Base-by-base conservation (phyloP, 2,113 vertebrate genomes). In the Callipepla squamata region DNA sequence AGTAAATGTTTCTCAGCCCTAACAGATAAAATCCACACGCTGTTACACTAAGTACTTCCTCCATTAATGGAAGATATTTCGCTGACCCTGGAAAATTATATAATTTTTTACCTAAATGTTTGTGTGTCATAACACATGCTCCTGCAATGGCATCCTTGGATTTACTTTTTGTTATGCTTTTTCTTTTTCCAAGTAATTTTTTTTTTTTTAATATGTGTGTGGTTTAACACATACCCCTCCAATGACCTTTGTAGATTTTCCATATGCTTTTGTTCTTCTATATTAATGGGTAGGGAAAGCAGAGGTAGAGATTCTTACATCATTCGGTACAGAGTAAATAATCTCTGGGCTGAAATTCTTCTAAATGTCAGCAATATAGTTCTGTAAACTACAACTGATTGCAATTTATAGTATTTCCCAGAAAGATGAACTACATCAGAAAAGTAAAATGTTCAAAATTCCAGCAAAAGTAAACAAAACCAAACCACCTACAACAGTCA, bases 321-420 rank as follows among this genome's bases (percentile, higher is more conserved):
- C 44, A 44, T 57, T 73, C 18, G 51, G 32, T 72, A 79, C 25
- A 25, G 42, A 70, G 14, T 11, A 96, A 87, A 93, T 96, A 55
- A 97, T 80, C 87, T 94, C 30, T 82, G 67, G 93, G 87, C 25
- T 85, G 87, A 88, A 74, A 83, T 79, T 74, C 79, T 80, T 62
- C 88, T 69, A 93, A 96, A 57, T 69, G 70, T 44, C 47, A 92
- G 20, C 30, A 78, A 87, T 77, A 87, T 73, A 82, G 59, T 78
- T 78, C 45, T 76, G 58, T 87, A 86, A 94, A 96, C 96, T 89
- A 92, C 75, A 90, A 32, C 22, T 8, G 75, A 88, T 83, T 93
- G 92, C 20, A 82, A 77, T 74, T 97, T 89, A 94, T 58, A 96
- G 61, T 22, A 93, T 92, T 97, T 97, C 96, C 84, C 79, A 96